Conservation (phyloP, 2,888 invertebrate species). For the Orthosia gracilis region DNA sequence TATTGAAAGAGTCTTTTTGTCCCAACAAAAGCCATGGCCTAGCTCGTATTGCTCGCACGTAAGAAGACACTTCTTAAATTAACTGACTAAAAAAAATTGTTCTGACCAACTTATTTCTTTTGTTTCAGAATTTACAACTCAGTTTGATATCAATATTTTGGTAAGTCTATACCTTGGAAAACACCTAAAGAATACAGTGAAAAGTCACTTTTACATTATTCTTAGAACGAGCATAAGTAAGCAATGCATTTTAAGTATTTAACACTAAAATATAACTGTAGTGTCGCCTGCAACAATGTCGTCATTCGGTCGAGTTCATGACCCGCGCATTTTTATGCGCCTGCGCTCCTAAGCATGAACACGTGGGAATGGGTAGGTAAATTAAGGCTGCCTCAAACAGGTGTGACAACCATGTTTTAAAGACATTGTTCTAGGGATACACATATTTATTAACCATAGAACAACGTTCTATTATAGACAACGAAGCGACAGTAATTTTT, state of each 20-base stretch:
- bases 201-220: conserved; percentile 2
- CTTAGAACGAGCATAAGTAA: conserved; percentile 22
- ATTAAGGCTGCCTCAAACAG: not conserved
- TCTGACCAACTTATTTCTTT: conserved; percentile 29
- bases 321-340: conserved; percentile 71
- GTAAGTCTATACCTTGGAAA: conserved; percentile 13
- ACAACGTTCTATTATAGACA: too few species aligned
- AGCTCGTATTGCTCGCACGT: too few species aligned
- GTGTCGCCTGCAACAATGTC: conserved; percentile 48
- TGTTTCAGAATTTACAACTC: conserved; percentile 36
- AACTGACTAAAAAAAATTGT: not conserved
- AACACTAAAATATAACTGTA: conserved; percentile 43
- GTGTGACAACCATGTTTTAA: not conserved
- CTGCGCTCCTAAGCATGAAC: conserved; percentile 57
- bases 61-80: too few species aligned
- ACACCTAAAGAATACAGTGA: not conserved
- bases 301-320: conserved; percentile 69
- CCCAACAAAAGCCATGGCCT: not conserved
- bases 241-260: conserved; percentile 24
- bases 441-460: too few species aligned
- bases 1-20: not conserved
- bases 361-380: conserved; percentile 70
- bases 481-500: too few species aligned
- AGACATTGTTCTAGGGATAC: not conserved
- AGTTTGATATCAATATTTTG: not conserved